phyloP scores from a whole-genome alignment of 1,140 invertebrate genomes.

The Drosophila obscura region DNA sequence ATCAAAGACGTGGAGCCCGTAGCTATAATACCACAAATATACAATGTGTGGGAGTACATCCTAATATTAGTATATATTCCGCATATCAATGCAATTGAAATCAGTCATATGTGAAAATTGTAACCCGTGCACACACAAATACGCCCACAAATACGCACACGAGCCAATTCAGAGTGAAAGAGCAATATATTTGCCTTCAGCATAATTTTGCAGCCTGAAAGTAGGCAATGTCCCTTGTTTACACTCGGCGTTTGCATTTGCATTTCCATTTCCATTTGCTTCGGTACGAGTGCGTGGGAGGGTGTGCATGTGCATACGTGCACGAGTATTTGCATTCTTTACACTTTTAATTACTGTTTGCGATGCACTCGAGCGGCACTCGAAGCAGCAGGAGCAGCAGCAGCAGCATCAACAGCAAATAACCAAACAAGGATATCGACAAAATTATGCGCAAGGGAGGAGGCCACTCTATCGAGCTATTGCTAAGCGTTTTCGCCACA shows the following conservation, averaged over 20 bases:
- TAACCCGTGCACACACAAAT: conserved; percentile 16
- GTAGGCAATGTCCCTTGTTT: conserved; percentile 50
- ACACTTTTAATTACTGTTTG: conserved; percentile 82
- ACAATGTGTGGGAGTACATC: too few relatives aligned
- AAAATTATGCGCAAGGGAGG: conserved; percentile 43
- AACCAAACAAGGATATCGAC: conserved; percentile 67
- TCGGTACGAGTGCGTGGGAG: background rate
- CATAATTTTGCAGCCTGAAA: conserved; percentile 63
- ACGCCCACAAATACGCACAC: conserved; percentile 1
- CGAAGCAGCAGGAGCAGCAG: conserved; percentile 24
- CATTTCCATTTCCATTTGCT: conserved; percentile 62
- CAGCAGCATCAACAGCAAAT: conserved; percentile 43
- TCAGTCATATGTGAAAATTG: conserved; percentile 46
- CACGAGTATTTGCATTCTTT: conserved; percentile 72
- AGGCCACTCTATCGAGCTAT: conserved; percentile 14
- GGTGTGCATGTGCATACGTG: conserved; percentile 7
- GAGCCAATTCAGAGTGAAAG: conserved; percentile 15
- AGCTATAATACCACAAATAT: too few relatives aligned
- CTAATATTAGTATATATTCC: too few relatives aligned
- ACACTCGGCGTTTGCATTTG: conserved; percentile 16
- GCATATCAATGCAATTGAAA: background rate
- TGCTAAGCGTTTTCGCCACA: conserved; percentile 14
- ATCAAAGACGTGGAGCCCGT: too few relatives aligned
- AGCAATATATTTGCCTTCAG: conserved; percentile 60
- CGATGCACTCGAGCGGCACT: conserved; percentile 68